phyloP scores from a whole-genome alignment of 2,113 vertebrate species.

The Podocnemis expansa region DNA sequence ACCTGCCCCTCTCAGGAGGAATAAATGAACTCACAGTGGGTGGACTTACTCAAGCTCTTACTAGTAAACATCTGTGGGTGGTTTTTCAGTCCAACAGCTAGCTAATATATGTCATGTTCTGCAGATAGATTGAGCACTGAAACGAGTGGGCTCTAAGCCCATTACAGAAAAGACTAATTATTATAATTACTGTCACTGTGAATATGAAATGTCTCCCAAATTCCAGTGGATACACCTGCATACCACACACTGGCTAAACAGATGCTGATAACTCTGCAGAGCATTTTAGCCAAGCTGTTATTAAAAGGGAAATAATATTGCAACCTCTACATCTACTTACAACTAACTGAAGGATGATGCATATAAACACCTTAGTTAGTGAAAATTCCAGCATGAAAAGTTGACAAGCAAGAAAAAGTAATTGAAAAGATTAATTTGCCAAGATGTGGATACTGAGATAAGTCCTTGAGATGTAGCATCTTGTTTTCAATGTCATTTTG shows the following conservation, averaged over 20 bases:
- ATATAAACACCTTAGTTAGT: slow-evolving; percentile 24
- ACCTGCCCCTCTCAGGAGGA: slow-evolving; percentile 57
- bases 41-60: slow-evolving; percentile 59
- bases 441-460: neutral
- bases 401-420: slow-evolving; percentile 41
- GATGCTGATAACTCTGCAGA: neutral
- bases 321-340: slow-evolving; percentile 23
- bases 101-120: slow-evolving; percentile 53
- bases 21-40: slow-evolving; percentile 67
- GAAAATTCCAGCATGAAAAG: neutral
- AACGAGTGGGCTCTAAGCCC: slow-evolving; percentile 45
- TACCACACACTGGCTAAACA: neutral
- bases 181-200: slow-evolving; percentile 43
- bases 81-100: slow-evolving; percentile 65
- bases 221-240: neutral
- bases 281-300: neutral
- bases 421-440: slow-evolving; percentile 41
- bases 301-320: neutral
- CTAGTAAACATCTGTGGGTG: slow-evolving; percentile 68
- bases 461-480: slow-evolving; percentile 19
- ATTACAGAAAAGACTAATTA: slow-evolving; percentile 25
- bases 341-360: slow-evolving; percentile 18
- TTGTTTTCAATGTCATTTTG: neutral
- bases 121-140: slow-evolving; percentile 36
- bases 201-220: slow-evolving; percentile 27